Evolutionary conservation across 1,140 invertebrate genomes (phyloP).

Genomic region (Notospermus geniculatus): DNA sequence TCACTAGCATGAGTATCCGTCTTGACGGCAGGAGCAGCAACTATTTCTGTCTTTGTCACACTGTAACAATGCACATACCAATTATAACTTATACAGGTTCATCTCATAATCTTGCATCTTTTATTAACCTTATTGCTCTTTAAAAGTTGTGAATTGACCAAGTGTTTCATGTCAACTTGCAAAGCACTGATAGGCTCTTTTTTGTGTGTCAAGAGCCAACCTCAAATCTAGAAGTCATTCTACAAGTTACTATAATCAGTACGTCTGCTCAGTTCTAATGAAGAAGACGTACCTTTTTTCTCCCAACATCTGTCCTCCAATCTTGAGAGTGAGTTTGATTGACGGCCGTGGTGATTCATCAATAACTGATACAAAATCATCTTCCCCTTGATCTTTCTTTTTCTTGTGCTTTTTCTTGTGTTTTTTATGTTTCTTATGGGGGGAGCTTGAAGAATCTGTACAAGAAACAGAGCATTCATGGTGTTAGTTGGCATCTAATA

Average conservation of each 20-base stretch:
- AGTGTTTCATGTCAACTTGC: too few species aligned
- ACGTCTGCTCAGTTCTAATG: too few species aligned
- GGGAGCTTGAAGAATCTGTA: conserved; percentile 31
- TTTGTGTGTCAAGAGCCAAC: too few species aligned
- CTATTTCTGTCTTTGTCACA: too few species aligned
- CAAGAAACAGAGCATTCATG: conserved; percentile 14
- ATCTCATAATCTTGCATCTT: too few species aligned
- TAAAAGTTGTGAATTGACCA: too few species aligned
- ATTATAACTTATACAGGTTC: too few species aligned
- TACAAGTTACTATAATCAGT: too few species aligned
- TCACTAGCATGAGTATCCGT: background rate
- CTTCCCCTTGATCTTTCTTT: conserved; percentile 60
- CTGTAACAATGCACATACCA: too few species aligned
- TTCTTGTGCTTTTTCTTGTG: conserved; percentile 67
- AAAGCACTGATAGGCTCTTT: too few species aligned
- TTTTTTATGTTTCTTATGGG: conserved; percentile 63
- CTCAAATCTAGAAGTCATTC: too few species aligned
- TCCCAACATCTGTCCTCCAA: conserved; percentile 50
- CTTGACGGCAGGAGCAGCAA: background rate
- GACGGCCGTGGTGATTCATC: conserved; percentile 33
- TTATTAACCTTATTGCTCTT: too few species aligned
- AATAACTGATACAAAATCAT: conserved; percentile 60
- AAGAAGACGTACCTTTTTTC: conserved; percentile 54
- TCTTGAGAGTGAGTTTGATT: conserved; percentile 54
- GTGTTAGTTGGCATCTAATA: background rate